phyloP scores from a whole-genome alignment of 1,140 invertebrate genomes.

The Carposina sasakii region DNA sequence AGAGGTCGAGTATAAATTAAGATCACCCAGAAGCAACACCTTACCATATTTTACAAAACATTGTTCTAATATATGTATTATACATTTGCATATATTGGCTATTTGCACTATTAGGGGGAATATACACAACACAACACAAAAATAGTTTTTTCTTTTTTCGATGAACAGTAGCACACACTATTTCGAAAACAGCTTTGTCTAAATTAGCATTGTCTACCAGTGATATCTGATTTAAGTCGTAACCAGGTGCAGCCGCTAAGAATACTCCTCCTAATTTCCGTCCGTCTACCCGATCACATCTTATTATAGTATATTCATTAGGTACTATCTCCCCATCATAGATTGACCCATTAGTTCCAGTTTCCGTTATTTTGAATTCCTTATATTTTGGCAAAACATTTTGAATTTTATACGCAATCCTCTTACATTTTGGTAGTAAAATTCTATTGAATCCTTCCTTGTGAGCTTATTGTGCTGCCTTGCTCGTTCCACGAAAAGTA shows the following conservation, averaged over 20 bases:
- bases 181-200: not conserved
- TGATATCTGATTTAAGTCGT: not conserved
- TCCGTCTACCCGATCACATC: not conserved
- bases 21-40: not conserved
- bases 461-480: no score
- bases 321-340: not conserved
- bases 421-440: slow-evolving; percentile 1
- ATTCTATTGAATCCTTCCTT: no score
- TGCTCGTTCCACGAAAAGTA: no score
- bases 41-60: not conserved
- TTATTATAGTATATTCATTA: not conserved
- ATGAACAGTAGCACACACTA: not conserved
- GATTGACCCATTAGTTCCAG: not conserved
- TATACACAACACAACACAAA: not conserved
- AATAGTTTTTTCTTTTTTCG: not conserved
- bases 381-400: no score
- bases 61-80: not conserved
- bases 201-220: not conserved
- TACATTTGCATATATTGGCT: not conserved
- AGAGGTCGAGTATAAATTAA: not conserved
- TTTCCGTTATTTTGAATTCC: not conserved
- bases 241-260: not conserved
- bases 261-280: not conserved
- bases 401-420: not conserved
- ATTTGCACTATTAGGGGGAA: not conserved